Evolutionary conservation across 2,888 invertebrate genomes (phyloP), one percentile per base, ranked within the genome.

Genomic region (Cotesia congregata): DNA sequence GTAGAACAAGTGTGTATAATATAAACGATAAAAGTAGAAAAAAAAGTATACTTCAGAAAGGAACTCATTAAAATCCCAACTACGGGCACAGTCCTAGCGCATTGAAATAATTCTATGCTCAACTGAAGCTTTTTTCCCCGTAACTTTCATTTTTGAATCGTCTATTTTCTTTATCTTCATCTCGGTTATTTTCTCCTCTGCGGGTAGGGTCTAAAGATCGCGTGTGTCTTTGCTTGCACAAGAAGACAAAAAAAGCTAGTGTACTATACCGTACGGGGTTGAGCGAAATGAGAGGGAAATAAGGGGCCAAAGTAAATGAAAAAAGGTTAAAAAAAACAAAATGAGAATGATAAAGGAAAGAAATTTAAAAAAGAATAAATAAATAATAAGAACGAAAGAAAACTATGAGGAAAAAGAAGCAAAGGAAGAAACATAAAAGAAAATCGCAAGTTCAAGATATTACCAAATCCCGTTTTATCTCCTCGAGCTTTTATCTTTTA

Each of bases 31-130:
- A 70, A 65, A 68, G 65, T 67, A 50, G 72, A 72, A 71, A 39
- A 68, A 62, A 41, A 64, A 71, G 40, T 39, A 65, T 67, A 73
- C 78, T 79, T 76, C 83, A 82, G 85, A 84, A 84, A 81, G 81
- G 81, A 78, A 80, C 82, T 88, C 87, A 83, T 88, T 87, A 87
- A 86, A 86, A 86, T 85, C 80, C 82, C 83, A 83, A 81, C 83
- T 83, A 84, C 30, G 76, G 79, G 78, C 80, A 78, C 30, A 30
- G 30, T 30, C 30, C 30, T 79, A 80, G 82, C 84, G 82, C 85
- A 85, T 86, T 85, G 84, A 86, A 87, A 85, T 84, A 81, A 85
- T 86, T 87, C 85, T 83, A 84, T 15, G 15, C 15, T 61, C 65
- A 20, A 65, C 65, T 30, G 17, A 60, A 41, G 59, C 20, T 74